Evolutionary conservation across 2,888 invertebrate genomes (phyloP).

Genomic region (Callimorpha dominula): DNA sequence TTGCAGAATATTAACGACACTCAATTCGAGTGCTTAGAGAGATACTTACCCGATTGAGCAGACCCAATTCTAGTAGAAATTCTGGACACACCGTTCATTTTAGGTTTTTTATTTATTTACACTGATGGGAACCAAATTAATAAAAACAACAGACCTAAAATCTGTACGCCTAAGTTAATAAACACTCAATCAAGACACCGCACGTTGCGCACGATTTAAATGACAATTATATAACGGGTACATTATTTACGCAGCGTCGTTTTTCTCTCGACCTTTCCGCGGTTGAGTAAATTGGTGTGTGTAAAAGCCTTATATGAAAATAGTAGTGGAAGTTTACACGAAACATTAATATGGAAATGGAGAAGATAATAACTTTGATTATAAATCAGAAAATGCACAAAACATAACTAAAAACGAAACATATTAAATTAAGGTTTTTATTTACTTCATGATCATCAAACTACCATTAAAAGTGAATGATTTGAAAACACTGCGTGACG

Average conservation of each 20-base stretch:
- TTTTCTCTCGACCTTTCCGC: conserved; percentile 45
- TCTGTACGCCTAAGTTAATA: conserved; percentile 26
- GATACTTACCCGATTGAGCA: too few species aligned
- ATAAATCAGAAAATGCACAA: not conserved
- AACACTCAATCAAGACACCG: conserved; percentile 29
- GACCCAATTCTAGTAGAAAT: too few species aligned
- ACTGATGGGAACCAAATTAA: not conserved
- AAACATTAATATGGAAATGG: not conserved
- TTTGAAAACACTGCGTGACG: too few species aligned
- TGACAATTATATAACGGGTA: conserved; percentile 54
- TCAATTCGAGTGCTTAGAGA: too few species aligned
- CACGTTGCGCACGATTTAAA: conserved; percentile 43
- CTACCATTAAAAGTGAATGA: too few species aligned
- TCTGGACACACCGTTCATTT: too few species aligned
- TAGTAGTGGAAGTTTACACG: conserved; percentile 36
- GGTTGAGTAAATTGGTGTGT: conserved; percentile 54
- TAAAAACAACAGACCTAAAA: not conserved
- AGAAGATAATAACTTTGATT: not conserved
- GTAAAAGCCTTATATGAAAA: conserved; percentile 56
- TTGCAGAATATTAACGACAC: too few species aligned
- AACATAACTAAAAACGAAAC: not conserved
- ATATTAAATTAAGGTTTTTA: not conserved
- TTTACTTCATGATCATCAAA: not conserved
- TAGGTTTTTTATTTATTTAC: not conserved
- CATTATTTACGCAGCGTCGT: conserved; percentile 54